phyloP scores from a whole-genome alignment of 1,140 invertebrate genomes.

The Potamilus streckersoni region DNA sequence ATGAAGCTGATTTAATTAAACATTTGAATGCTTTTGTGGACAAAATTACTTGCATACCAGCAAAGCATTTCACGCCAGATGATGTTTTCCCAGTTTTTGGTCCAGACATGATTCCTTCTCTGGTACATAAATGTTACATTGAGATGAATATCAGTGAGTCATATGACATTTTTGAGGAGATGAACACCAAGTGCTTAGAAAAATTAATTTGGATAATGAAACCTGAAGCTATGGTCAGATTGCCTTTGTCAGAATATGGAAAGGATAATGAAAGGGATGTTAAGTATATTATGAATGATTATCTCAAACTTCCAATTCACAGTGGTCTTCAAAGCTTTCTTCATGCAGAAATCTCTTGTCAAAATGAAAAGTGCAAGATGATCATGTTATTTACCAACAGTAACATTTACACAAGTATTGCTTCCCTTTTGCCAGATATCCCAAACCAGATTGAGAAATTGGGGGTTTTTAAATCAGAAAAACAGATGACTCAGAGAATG shows the following conservation, averaged over 20 bases:
- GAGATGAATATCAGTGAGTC: neutral
- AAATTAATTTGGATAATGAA: conserved; percentile 30
- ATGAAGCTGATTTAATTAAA: conserved; percentile 5
- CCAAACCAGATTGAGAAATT: conserved; percentile 29
- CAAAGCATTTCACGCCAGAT: conserved; percentile 10
- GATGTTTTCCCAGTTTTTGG: conserved; percentile 30
- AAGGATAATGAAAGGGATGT: conserved; percentile 1
- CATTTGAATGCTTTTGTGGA: conserved; percentile 8
- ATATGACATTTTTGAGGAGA: neutral
- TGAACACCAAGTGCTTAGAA: conserved; percentile 15
- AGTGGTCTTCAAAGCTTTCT: conserved; percentile 26
- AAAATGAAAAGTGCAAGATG: conserved; percentile 1
- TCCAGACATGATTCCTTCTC: conserved; percentile 36
- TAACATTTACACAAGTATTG: conserved; percentile 26
- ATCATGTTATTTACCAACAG: conserved; percentile 33
- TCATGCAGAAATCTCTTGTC: neutral
- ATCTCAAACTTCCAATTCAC: conserved; percentile 39
- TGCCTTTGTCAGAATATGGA: conserved; percentile 2
- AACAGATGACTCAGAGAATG: conserved; percentile 30
- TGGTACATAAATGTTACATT: conserved; percentile 24
- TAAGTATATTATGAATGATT: conserved; percentile 18
- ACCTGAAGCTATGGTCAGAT: conserved; percentile 39
- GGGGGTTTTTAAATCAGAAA: conserved; percentile 48
- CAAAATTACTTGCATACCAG: conserved; percentile 15
- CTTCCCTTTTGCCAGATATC: neutral